A percentile compares a stretch with the other conserved stretches of the same genome.
phyloP scores from a whole-genome alignment of 2,888 invertebrate genomes.

The Drosophila phalerata region DNA sequence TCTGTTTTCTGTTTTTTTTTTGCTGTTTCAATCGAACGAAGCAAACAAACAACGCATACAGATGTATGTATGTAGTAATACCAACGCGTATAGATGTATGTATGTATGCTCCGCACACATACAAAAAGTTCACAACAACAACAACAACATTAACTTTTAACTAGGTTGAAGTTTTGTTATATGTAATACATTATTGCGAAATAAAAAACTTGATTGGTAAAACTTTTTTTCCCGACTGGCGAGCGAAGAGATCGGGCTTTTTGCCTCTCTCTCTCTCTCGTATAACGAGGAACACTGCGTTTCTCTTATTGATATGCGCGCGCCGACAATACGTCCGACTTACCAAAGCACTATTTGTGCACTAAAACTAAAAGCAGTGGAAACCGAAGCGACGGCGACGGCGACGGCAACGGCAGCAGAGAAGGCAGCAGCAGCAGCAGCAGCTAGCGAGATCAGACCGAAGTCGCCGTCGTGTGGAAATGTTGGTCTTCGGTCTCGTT shows the following conservation, averaged over 20 bases:
- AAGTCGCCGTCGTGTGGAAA: constrained; percentile 39
- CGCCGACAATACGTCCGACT: constrained; percentile 54
- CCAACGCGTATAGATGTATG: constrained; percentile 45
- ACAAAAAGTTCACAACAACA: constrained; percentile 72
- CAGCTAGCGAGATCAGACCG: constrained; percentile 47
- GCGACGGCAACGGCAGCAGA: constrained; percentile 5
- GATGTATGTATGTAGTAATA: constrained; percentile 45
- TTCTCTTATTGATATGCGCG: constrained; percentile 55
- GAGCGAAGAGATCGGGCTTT: constrained; percentile 62
- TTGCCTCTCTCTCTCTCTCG: constrained; percentile 69
- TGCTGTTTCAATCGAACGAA: constrained; percentile 58
- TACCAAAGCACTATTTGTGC: constrained; percentile 63
- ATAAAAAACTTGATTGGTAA: constrained; percentile 81
- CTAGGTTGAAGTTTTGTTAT: constrained; percentile 80
- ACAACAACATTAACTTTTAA: constrained; percentile 76
- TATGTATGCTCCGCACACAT: constrained; percentile 56
- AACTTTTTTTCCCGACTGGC: constrained; percentile 76
- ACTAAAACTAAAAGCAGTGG: constrained; percentile 53
- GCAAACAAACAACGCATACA: constrained; percentile 63
- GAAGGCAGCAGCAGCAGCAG: constrained; percentile 5
- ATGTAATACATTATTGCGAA: constrained; percentile 80
- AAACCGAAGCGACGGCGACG: constrained; percentile 25
- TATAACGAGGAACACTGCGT: constrained; percentile 44
- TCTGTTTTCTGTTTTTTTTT: constrained; percentile 31
- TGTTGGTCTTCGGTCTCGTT: constrained; percentile 46